A percentile compares a stretch with the other conserved stretches of the same genome.
These are phyloP conservation scores for Stenolophus ochropezus DNA, from an alignment of 2,888 invertebrate species.

Conservation along the genomic window DNA sequence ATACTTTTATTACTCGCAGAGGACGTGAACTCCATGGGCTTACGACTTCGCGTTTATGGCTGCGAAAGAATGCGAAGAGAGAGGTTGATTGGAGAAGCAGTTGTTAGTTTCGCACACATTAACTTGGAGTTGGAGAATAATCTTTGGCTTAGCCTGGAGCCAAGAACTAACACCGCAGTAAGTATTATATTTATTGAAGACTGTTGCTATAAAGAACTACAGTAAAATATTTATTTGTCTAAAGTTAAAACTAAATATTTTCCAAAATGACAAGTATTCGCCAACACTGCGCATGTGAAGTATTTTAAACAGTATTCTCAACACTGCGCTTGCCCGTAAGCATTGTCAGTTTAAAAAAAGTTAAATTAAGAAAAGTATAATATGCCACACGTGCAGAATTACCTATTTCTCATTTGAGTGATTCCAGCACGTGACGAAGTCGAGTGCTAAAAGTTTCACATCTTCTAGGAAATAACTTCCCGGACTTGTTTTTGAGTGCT, in stretches of 20 bases:
- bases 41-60: conserved; percentile 92
- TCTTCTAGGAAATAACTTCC: not conserved
- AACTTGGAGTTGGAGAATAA: conserved; percentile 93
- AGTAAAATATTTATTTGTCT: too few relatives aligned
- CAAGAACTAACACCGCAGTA: conserved; percentile 78
- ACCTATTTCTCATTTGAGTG: too few relatives aligned
- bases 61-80: conserved; percentile 95
- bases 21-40: conserved; percentile 94
- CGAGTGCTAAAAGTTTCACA: too few relatives aligned
- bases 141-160: conserved; percentile 90
- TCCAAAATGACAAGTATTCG: too few relatives aligned
- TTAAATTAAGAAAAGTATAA: too few relatives aligned
- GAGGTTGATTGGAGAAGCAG: conserved; percentile 91
- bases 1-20: conserved; percentile 74
- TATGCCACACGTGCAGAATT: too few relatives aligned
- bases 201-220: not conserved
- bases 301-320: too few relatives aligned
- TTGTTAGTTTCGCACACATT: conserved; percentile 91
- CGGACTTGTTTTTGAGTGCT: not conserved
- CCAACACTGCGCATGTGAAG: too few relatives aligned
- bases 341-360: too few relatives aligned
- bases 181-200: conserved; percentile 62
- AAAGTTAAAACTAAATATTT: too few relatives aligned
- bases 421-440: too few relatives aligned
- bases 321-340: too few relatives aligned